Evolutionary conservation across 2,113 vertebrate species (phyloP).

Genomic region (Pyxicephalus adspersus): DNA sequence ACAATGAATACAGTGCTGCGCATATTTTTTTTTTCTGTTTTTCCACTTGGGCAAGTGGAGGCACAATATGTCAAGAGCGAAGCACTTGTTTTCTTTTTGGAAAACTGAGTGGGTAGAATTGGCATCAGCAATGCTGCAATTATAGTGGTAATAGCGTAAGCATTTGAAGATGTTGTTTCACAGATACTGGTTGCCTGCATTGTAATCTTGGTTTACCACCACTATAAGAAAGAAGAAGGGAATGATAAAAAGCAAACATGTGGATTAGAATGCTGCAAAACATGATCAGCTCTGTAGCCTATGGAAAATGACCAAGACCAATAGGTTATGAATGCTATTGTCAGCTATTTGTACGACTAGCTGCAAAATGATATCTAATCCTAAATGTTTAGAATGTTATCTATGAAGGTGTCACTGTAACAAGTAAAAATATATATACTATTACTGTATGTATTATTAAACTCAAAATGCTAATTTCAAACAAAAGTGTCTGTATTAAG

Average conservation of each 20-base stretch:
- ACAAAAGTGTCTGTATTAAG: no score
- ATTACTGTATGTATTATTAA: no score
- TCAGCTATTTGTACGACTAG: neutral
- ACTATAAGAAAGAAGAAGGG: slow-evolving; percentile 10
- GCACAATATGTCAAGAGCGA: slow-evolving; percentile 36
- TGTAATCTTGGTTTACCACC: slow-evolving; percentile 29
- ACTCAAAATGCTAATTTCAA: no score
- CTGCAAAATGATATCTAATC: neutral
- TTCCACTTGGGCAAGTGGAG: slow-evolving; percentile 55
- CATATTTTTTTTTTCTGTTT: slow-evolving; percentile 26
- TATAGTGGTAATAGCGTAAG: slow-evolving; percentile 35
- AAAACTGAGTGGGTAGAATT: slow-evolving; percentile 47
- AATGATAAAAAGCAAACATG: neutral
- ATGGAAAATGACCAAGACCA: neutral
- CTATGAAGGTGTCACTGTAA: no score
- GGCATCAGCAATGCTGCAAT: slow-evolving; percentile 43
- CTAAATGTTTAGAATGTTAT: neutral
- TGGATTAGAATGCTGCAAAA: neutral
- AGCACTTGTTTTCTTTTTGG: slow-evolving; percentile 45
- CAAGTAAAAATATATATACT: no score
- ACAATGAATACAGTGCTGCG: neutral
- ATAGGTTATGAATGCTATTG: neutral
- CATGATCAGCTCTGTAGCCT: neutral
- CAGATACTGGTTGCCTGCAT: slow-evolving; percentile 28
- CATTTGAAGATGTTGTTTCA: slow-evolving; percentile 43